Evolutionary conservation across 2,113 vertebrate species (phyloP).

Genomic region (Hystrix cristata): DNA sequence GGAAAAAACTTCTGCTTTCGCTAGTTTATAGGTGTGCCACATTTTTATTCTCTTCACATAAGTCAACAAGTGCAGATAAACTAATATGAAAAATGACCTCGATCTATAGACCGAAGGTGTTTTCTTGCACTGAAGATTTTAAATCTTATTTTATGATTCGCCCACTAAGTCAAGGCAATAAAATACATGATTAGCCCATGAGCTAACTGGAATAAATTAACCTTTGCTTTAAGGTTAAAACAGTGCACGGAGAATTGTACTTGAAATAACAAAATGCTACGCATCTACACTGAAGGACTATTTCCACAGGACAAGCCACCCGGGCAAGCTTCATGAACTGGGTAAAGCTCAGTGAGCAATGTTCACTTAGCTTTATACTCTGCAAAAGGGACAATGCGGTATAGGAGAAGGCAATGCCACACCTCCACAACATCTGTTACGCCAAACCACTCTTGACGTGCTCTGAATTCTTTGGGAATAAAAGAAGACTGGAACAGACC

Average conservation of each 20-base stretch:
- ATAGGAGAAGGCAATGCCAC: not conserved
- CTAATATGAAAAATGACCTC: not conserved
- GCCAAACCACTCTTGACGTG: not conserved
- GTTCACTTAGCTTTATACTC: conserved; percentile 45
- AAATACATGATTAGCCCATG: not conserved
- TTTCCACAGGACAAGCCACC: not conserved
- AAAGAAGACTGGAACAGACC: not conserved
- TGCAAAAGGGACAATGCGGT: not conserved
- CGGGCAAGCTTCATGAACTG: rapidly evolving
- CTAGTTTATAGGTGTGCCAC: not conserved
- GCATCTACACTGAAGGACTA: not conserved
- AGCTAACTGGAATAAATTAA: not conserved
- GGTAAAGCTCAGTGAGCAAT: conserved; percentile 58
- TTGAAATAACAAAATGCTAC: not conserved
- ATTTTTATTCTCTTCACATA: not conserved
- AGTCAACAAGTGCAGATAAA: not conserved
- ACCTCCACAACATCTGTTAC: not conserved
- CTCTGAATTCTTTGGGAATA: not conserved
- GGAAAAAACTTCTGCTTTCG: conserved; percentile 66
- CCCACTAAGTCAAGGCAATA: conserved; percentile 20
- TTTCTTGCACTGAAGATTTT: not conserved
- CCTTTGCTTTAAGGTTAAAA: not conserved
- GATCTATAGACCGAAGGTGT: not conserved
- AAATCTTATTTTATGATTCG: conserved; percentile 53
- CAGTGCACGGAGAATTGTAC: not conserved